Evolutionary conservation across 2,888 invertebrate species (phyloP).

Genomic region (Glyphotaelius pellucidus): DNA sequence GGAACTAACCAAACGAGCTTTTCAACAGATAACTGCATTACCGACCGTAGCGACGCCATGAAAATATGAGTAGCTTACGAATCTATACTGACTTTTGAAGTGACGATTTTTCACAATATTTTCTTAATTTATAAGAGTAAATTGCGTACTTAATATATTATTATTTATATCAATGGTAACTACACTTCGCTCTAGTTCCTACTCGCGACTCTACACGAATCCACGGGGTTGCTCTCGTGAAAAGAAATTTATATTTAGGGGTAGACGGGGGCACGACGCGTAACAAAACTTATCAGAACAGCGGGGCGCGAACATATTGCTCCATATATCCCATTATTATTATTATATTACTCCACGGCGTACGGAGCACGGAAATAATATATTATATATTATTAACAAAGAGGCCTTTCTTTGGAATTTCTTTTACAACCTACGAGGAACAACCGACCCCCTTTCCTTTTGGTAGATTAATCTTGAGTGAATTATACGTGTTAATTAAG

Average conservation of each 20-base stretch:
- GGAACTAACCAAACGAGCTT: too few relatives aligned
- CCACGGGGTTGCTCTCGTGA: constrained; percentile 49
- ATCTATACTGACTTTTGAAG: neutral
- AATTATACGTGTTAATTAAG: constrained; percentile 13
- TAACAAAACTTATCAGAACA: constrained; percentile 40
- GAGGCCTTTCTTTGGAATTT: constrained; percentile 25
- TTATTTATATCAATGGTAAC: neutral
- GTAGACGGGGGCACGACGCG: constrained; percentile 22
- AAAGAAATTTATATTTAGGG: constrained; percentile 29
- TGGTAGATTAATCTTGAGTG: neutral
- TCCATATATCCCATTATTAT: constrained; percentile 45
- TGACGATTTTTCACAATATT: neutral
- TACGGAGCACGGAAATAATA: neutral
- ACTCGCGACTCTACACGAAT: constrained; percentile 46
- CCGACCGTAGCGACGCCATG: too few relatives aligned
- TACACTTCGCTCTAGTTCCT: neutral
- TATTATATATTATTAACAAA: neutral
- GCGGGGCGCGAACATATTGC: constrained; percentile 51
- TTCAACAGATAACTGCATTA: too few relatives aligned
- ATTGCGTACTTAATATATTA: neutral
- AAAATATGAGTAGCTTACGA: too few relatives aligned
- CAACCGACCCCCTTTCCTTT: neutral
- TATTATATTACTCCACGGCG: neutral
- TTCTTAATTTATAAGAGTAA: neutral
- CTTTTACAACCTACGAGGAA: neutral